Conservation (phyloP, 2,888 invertebrate species). For the Acronicta alni region DNA sequence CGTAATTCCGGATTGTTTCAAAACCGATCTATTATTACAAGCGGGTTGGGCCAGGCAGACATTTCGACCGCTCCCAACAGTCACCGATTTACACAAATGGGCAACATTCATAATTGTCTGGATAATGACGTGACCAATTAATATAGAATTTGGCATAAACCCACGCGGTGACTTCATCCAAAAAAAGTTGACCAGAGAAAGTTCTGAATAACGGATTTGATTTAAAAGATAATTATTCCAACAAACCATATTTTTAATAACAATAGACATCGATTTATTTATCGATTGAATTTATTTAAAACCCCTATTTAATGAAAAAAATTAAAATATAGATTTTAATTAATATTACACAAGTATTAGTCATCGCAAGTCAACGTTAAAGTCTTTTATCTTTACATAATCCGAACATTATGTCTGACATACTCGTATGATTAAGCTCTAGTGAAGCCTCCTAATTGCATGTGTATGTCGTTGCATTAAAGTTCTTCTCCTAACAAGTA, state of each 20-base stretch:
- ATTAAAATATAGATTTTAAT: slow-evolving; percentile 14
- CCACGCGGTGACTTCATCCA: slow-evolving; percentile 21
- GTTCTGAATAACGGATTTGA: neutral
- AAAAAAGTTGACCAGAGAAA: slow-evolving; percentile 8
- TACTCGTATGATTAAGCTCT: slow-evolving; percentile 1
- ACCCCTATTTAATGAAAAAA: neutral
- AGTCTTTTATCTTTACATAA: slow-evolving; percentile 21
- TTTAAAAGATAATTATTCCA: too few species aligned
- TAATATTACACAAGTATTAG: slow-evolving; percentile 23
- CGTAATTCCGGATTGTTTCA: slow-evolving; percentile 53
- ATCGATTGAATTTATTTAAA: slow-evolving; percentile 24
- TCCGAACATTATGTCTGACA: slow-evolving; percentile 10
- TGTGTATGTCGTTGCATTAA: neutral
- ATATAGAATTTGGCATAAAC: slow-evolving; percentile 9
- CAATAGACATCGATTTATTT: neutral
- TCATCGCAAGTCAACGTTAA: slow-evolving; percentile 7
- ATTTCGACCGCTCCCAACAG: slow-evolving; percentile 36
- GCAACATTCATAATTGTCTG: slow-evolving; percentile 22
- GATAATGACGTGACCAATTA: slow-evolving; percentile 1
- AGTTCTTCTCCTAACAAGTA: neutral
- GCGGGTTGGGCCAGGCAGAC: slow-evolving; percentile 6
- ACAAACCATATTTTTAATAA: too few species aligned
- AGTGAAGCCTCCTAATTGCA: neutral
- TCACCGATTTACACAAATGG: slow-evolving; percentile 22
- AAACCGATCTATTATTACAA: slow-evolving; percentile 49